phyloP scores from a whole-genome alignment of 2,113 vertebrate species.

The Carettochelys insculpta region DNA sequence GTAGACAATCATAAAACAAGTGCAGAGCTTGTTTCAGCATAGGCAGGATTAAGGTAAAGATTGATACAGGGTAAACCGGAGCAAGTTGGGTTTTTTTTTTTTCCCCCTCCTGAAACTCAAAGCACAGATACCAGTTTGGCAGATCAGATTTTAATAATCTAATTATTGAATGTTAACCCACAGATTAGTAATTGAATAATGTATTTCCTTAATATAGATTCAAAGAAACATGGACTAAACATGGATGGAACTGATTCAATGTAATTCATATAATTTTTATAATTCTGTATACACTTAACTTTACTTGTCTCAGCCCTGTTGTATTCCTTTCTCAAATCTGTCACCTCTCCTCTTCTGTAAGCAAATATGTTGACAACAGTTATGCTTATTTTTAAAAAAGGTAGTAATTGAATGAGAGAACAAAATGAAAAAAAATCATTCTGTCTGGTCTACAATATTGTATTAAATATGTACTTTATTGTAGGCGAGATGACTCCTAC shows the following conservation, averaged over 20 bases:
- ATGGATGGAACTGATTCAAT: not conserved
- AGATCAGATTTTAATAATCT: not conserved
- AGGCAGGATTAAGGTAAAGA: not conserved
- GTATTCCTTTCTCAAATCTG: not conserved
- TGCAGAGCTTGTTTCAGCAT: not conserved
- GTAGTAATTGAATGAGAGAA: not conserved
- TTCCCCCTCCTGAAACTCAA: not conserved
- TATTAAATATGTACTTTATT: not conserved
- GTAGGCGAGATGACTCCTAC: slow-evolving; percentile 88
- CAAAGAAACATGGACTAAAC: not conserved
- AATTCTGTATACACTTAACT: not conserved
- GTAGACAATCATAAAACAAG: not conserved
- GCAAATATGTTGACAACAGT: not conserved
- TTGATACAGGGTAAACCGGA: not conserved
- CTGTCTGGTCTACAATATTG: not conserved
- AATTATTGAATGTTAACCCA: not conserved
- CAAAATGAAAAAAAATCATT: not conserved
- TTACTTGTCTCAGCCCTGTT: not conserved
- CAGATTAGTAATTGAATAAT: not conserved
- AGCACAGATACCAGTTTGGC: not conserved
- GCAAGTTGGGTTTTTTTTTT: not conserved
- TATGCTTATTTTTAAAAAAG: not conserved
- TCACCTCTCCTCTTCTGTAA: not conserved
- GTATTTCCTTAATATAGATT: not conserved
- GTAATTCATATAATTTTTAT: not conserved